phyloP scores from a whole-genome alignment of 2,797 vertebrate species.

The Mallotus villosus region DNA sequence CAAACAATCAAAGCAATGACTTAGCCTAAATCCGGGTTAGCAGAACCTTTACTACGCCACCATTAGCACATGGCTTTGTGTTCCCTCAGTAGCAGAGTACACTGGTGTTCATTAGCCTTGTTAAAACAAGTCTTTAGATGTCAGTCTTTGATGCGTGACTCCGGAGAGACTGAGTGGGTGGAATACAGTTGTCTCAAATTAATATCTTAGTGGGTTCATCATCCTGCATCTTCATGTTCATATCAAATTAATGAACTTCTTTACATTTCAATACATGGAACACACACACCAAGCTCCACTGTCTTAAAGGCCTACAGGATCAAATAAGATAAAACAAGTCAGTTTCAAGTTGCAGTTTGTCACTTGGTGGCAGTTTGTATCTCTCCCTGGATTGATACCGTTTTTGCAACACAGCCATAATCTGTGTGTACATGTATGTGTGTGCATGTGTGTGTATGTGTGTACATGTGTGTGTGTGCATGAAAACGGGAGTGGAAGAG shows the following conservation, averaged over 20 bases:
- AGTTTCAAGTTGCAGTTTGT: neutral
- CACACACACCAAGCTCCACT: neutral
- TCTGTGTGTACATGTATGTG: neutral
- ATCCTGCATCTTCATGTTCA: neutral
- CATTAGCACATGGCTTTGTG: neutral
- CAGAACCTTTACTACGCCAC: neutral
- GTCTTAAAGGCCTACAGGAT: neutral
- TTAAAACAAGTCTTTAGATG: neutral
- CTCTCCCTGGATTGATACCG: neutral
- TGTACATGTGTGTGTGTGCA: neutral
- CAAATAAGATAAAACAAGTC: neutral
- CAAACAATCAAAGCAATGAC: no score
- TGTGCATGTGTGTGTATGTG: no score
- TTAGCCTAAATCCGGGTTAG: no score
- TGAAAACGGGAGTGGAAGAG: neutral
- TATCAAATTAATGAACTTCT: neutral
- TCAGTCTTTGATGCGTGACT: neutral
- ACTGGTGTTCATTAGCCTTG: neutral
- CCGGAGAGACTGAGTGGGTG: constrained; percentile 3
- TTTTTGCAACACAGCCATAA: neutral
- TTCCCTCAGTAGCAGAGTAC: neutral
- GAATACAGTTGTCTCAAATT: neutral
- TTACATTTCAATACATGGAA: neutral
- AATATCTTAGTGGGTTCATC: neutral
- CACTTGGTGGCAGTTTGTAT: neutral